Conservation (phyloP, 30 jellyfish, hydroid and myxozoan species). For the Rhopilema esculentum region DNA sequence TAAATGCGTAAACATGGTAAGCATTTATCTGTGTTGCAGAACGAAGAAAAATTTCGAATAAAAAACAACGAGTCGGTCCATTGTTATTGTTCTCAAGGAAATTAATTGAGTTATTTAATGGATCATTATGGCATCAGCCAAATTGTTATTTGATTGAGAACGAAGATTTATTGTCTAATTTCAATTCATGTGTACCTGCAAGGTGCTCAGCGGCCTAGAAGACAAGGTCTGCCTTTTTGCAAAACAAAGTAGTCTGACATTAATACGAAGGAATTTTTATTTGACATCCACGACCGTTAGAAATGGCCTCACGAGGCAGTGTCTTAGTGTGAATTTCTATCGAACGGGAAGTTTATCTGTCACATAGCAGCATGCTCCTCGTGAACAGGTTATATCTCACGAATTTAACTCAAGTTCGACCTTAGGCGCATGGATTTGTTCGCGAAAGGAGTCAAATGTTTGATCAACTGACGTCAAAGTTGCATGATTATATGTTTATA, state of each 20-base stretch:
- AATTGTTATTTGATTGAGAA: constrained; percentile 22
- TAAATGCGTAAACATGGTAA: too few species aligned
- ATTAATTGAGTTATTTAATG: constrained; percentile 5
- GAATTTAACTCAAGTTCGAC: not conserved
- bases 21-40: not conserved
- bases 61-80: not conserved
- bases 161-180: constrained; percentile 32
- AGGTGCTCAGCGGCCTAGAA: constrained; percentile 5
- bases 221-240: not conserved
- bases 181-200: constrained; percentile 38
- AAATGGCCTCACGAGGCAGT: constrained; percentile 15
- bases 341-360: constrained; percentile 53
- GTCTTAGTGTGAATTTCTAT: constrained; percentile 41
- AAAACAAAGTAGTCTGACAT: not conserved
- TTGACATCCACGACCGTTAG: constrained; percentile 40
- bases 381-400: constrained; percentile 6
- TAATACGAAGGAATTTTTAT: not conserved
- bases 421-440: not conserved
- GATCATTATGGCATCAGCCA: constrained; percentile 32
- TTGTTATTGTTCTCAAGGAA: constrained; percentile 17
- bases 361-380: constrained; percentile 44
- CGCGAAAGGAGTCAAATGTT: constrained; percentile 3
- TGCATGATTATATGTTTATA: constrained; percentile 19
- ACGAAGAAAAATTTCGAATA: constrained; percentile 3
- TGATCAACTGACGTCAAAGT: not conserved